These are phyloP conservation scores for Saturnia japonica DNA, from an alignment of 2,888 invertebrate species.

Conservation along the genomic window DNA sequence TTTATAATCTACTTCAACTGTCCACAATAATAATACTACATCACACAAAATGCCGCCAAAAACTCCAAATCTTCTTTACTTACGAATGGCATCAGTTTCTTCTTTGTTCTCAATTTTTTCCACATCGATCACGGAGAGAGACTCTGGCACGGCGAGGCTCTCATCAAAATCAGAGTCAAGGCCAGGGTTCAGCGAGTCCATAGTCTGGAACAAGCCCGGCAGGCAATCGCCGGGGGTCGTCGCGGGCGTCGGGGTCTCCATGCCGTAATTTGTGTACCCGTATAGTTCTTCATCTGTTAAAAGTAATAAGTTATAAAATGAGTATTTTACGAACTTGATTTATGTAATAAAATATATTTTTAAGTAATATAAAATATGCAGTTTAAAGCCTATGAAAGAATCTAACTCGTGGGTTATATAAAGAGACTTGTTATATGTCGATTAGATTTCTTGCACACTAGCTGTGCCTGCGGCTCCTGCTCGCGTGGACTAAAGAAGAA, in stretches of 20 bases:
- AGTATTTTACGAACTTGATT: neutral
- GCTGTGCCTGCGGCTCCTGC: too few species aligned
- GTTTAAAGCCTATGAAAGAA: too few species aligned
- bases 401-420: too few species aligned
- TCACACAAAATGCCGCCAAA: too few species aligned
- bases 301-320: neutral
- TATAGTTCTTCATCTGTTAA: slow-evolving; percentile 70
- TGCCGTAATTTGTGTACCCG: slow-evolving; percentile 74
- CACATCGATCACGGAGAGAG: slow-evolving; percentile 84
- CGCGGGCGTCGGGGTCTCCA: slow-evolving; percentile 71
- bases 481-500: too few species aligned
- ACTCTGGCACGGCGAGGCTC: slow-evolving; percentile 88
- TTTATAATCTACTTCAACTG: too few species aligned
- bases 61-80: slow-evolving; percentile 23
- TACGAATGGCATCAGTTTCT: slow-evolving; percentile 52
- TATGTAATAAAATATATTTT: too few species aligned
- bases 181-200: slow-evolving; percentile 78
- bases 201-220: slow-evolving; percentile 70
- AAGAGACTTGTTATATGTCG: too few species aligned
- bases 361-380: too few species aligned
- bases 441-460: too few species aligned
- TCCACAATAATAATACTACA: too few species aligned
- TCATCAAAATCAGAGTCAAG: slow-evolving; percentile 91
- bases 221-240: slow-evolving; percentile 68
- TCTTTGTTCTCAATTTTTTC: slow-evolving; percentile 66